Conservation (phyloP, 2,888 invertebrate genomes). For the Morinoia aosen region DNA sequence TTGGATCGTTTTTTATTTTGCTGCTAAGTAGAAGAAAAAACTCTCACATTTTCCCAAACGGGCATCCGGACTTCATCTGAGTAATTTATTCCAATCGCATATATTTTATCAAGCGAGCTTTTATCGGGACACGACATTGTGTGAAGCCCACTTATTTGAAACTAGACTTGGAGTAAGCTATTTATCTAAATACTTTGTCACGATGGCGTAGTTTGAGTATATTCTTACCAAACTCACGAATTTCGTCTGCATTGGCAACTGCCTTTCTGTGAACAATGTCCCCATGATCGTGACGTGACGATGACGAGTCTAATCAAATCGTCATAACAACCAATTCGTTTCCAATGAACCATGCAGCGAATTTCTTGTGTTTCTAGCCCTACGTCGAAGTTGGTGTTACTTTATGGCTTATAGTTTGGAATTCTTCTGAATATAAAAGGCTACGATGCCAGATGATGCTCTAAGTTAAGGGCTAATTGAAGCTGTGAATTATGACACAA, state of each 20-base stretch:
- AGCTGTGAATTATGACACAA: neutral
- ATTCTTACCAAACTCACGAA: neutral
- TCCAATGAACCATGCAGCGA: neutral
- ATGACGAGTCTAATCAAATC: neutral
- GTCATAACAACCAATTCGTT: neutral
- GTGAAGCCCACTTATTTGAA: neutral
- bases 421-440: neutral
- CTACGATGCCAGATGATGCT: neutral
- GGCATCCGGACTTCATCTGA: neutral
- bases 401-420: neutral
- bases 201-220: too few species aligned
- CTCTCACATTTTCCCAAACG: too few species aligned
- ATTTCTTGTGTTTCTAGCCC: neutral
- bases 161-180: neutral
- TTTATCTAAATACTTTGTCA: neutral
- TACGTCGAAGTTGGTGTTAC: neutral
- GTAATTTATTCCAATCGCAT: neutral
- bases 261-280: neutral
- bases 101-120: neutral
- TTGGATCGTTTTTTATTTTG: too few species aligned
- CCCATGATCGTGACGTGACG: neutral
- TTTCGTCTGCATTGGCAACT: neutral
- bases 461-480: neutral
- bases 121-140: neutral
- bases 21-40: too few species aligned